These are phyloP conservation scores for Sylvilagus floridanus DNA, from an alignment of 2,797 vertebrate species.

Conservation along the genomic window DNA sequence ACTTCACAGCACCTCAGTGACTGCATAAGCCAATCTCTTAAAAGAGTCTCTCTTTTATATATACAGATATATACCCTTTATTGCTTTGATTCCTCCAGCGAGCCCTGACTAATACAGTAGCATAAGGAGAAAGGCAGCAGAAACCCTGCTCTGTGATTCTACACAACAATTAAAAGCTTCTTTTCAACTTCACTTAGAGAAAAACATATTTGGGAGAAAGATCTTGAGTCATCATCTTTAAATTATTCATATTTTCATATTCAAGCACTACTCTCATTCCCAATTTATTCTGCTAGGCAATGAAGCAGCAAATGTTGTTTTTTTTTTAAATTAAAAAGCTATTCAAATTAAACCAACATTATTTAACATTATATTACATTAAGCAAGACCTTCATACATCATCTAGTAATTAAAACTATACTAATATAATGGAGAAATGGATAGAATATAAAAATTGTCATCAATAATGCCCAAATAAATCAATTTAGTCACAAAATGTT, in stretches of 20 bases:
- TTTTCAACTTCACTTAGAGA: background rate
- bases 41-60: no score
- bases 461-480: background rate
- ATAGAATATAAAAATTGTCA: background rate
- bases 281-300: conserved; percentile 51
- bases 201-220: conserved; percentile 2
- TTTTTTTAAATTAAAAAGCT: conserved; percentile 76
- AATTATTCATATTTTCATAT: conserved; percentile 50
- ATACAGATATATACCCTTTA: no score
- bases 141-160: background rate
- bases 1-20: no score
- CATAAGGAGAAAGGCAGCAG: background rate
- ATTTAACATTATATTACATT: conserved; percentile 61
- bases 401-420: background rate
- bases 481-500: background rate
- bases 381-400: background rate
- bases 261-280: conserved; percentile 15
- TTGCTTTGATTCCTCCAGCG: no score
- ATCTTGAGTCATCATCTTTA: conserved; percentile 42
- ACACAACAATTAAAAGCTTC: background rate
- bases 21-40: no score
- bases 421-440: conserved; percentile 18
- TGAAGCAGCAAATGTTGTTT: conserved; percentile 57
- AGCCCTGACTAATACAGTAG: no score
- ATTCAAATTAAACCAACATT: conserved; percentile 69